Evolutionary conservation across 1,140 invertebrate genomes (phyloP).

Genomic region (Drosophila parabipectinata): DNA sequence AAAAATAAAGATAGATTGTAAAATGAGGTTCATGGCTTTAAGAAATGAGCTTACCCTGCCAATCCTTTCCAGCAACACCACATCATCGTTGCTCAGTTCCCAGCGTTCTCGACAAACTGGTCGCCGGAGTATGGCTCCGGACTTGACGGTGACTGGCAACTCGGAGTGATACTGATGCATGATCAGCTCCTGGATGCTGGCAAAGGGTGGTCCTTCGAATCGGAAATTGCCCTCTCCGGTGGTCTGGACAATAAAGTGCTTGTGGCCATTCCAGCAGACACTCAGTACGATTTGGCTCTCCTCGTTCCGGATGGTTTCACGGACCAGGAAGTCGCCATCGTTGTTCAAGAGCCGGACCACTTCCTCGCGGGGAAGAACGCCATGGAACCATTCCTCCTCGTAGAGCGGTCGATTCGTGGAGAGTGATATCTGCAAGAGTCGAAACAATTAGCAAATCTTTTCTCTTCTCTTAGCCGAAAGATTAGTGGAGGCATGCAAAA

Average conservation of each 20-base stretch:
- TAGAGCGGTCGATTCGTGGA: conserved; percentile 87
- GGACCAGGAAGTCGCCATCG: conserved; percentile 97
- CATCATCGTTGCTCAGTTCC: conserved; percentile 98
- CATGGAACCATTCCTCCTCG: conserved; percentile 99
- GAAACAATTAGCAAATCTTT: conserved; percentile 36
- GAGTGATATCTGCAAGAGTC: conserved; percentile 72
- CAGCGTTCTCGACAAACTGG: conserved; percentile 96
- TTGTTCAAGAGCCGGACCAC: conserved; percentile 94
- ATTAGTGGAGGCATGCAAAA: conserved; percentile 52
- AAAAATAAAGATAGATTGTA: not conserved
- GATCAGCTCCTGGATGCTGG: conserved; percentile 96
- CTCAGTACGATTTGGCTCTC: conserved; percentile 97
- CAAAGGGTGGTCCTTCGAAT: conserved; percentile 97
- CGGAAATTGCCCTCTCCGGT: conserved; percentile 95
- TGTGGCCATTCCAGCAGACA: conserved; percentile 97
- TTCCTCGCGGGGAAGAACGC: conserved; percentile 97
- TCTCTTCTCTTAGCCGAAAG: not conserved
- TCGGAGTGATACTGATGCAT: conserved; percentile 93
- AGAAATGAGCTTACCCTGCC: conserved; percentile 90
- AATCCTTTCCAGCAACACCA: conserved; percentile 96
- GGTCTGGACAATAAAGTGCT: conserved; percentile 99
- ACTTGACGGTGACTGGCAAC: conserved; percentile 94
- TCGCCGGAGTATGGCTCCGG: conserved; percentile 93
- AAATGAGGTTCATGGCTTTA: not conserved
- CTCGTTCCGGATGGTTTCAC: conserved; percentile 96